A percentile compares a stretch with the other conserved stretches of the same genome.
phyloP scores from a whole-genome alignment of 2,888 invertebrate species.

The Molorchus minor region DNA sequence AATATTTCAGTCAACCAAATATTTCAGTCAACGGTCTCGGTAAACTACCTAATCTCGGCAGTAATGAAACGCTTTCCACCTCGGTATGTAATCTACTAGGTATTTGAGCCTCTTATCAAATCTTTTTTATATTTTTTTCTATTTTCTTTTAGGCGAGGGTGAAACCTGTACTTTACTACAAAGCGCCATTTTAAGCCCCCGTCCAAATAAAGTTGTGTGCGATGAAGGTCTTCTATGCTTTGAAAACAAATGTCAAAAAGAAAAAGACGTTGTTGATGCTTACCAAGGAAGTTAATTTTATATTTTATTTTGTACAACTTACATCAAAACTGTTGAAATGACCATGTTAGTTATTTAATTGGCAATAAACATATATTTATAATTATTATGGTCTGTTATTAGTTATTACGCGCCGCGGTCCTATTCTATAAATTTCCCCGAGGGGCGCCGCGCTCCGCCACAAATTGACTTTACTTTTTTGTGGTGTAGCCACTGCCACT shows the following conservation, averaged over 20 bases:
- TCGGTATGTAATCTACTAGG: too few species aligned
- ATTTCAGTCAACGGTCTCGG: too few species aligned
- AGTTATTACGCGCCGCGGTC: not conserved
- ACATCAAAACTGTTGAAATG: conserved; percentile 20
- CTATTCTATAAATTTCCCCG: not conserved
- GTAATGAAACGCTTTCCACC: too few species aligned
- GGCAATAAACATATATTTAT: not conserved
- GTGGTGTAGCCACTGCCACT: too few species aligned
- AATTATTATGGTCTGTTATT: not conserved
- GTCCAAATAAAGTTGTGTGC: conserved; percentile 20
- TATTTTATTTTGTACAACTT: too few species aligned
- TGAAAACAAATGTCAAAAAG: conserved; percentile 32
- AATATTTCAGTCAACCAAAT: too few species aligned
- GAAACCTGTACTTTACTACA: conserved; percentile 19
- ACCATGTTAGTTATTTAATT: conserved; percentile 8
- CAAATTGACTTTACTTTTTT: too few species aligned
- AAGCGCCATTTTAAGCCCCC: conserved; percentile 9
- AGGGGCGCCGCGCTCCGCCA: not conserved
- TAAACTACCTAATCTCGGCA: too few species aligned
- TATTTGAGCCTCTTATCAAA: too few species aligned
- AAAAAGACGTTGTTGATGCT: conserved; percentile 24
- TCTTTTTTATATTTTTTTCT: too few species aligned
- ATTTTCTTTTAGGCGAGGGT: conserved; percentile 32
- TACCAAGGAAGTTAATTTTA: too few species aligned
- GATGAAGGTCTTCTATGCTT: conserved; percentile 29